Percentiles rank a stretch among this genome's conserved stretches.
phyloP scores from a whole-genome alignment of 2,113 vertebrate genomes.

The Ginglymostoma cirratum region DNA sequence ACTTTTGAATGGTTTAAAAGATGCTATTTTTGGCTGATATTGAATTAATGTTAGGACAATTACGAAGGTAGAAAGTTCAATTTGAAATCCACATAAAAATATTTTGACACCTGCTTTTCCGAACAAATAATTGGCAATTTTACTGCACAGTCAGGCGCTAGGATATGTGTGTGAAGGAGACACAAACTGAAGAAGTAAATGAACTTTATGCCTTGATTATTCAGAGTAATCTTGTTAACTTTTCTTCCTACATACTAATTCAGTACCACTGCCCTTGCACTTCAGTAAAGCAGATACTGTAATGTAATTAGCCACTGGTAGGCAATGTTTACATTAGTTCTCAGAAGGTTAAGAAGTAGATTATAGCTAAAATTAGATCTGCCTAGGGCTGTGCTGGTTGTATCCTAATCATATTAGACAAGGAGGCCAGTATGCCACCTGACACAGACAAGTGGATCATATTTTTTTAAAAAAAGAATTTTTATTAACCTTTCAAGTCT shows the following conservation, averaged over 20 bases:
- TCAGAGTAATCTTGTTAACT: conserved; percentile 52
- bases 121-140: conserved; percentile 10
- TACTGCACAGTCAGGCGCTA: neutral
- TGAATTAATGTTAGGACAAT: neutral
- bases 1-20: neutral
- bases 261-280: conserved; percentile 58
- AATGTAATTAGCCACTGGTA: conserved; percentile 62
- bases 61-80: neutral
- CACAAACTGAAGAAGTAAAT: conserved; percentile 31
- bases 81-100: neutral
- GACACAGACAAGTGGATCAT: conserved; percentile 58
- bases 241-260: conserved; percentile 53
- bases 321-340: conserved; percentile 66
- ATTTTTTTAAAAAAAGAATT: neutral
- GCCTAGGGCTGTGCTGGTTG: conserved; percentile 60
- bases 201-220: conserved; percentile 33
- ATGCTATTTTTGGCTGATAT: neutral
- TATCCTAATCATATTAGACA: conserved; percentile 72
- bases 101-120: neutral
- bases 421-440: conserved; percentile 66
- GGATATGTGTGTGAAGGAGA: neutral
- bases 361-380: conserved; percentile 72
- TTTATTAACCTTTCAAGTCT: conserved; percentile 4
- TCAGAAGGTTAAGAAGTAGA: conserved; percentile 77
- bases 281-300: conserved; percentile 49